phyloP scores from a whole-genome alignment of 2,113 vertebrate genomes.

The Platycercus adscitus region DNA sequence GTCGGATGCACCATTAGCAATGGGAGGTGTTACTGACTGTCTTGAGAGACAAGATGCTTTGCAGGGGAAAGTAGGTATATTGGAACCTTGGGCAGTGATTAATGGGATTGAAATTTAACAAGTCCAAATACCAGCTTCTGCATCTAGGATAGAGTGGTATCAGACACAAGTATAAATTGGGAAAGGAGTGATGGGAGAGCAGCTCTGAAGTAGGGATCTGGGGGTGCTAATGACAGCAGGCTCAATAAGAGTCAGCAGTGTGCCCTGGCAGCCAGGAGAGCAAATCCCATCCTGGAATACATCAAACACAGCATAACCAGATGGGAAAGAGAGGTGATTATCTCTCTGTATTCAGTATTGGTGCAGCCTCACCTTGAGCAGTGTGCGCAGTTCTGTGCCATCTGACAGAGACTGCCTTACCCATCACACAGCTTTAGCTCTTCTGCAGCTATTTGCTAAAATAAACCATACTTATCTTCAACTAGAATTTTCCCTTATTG shows the following conservation, averaged over 20 bases:
- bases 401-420: not conserved
- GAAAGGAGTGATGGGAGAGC: not conserved
- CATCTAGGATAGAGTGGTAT: accelerated
- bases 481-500: not conserved
- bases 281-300: accelerated
- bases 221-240: not conserved
- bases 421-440: not conserved
- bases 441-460: not conserved
- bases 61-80: not conserved
- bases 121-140: not conserved
- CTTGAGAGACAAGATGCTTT: not conserved
- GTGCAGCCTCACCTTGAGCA: not conserved
- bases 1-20: not conserved
- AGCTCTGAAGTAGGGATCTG: not conserved
- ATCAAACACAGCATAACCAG: not conserved
- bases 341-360: not conserved
- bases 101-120: not conserved
- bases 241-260: not conserved
- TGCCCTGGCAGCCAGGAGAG: not conserved
- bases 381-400: not conserved
- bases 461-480: not conserved
- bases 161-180: accelerated
- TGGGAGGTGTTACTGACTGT: not conserved
- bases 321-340: not conserved
- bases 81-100: not conserved